Conservation (phyloP, 2,888 invertebrate species). For the Tetranychus piercei region DNA sequence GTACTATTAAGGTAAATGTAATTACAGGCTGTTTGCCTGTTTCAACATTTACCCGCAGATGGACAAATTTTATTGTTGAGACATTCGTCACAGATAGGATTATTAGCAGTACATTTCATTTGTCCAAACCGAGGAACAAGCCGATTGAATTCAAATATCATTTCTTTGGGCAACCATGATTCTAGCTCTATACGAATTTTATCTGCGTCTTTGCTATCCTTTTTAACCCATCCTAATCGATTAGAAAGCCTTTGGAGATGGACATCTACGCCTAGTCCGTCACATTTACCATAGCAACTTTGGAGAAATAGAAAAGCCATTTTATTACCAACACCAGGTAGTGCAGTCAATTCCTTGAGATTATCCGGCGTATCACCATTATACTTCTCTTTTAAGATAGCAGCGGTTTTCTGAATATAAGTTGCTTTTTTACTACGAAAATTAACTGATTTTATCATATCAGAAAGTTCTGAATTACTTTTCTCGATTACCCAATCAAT, state of each 20-base stretch:
- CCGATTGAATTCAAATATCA: constrained; percentile 68
- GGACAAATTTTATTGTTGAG: constrained; percentile 67
- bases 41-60: constrained; percentile 18
- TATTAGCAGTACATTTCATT: constrained; percentile 61
- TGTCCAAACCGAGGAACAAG: constrained; percentile 95
- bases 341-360: constrained; percentile 55
- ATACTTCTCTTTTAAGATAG: constrained; percentile 57
- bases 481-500: constrained; percentile 47
- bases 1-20: no score
- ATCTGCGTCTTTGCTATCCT: constrained; percentile 52
- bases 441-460: constrained; percentile 68
- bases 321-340: constrained; percentile 93
- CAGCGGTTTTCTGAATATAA: constrained; percentile 64
- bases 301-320: constrained; percentile 96
- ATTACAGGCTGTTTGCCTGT: no score
- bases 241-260: constrained; percentile 92
- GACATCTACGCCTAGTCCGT: constrained; percentile 91
- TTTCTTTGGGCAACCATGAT: constrained; percentile 60
- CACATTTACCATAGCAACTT: constrained; percentile 68
- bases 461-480: constrained; percentile 46
- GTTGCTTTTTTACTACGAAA: constrained; percentile 65
- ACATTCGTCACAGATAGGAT: constrained; percentile 64
- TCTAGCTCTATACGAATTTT: constrained; percentile 64
- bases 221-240: constrained; percentile 63
- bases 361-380: constrained; percentile 70